Base-by-base conservation (phyloP, 23 tunicate genomes). In the Phallusia fumigata region DNA sequence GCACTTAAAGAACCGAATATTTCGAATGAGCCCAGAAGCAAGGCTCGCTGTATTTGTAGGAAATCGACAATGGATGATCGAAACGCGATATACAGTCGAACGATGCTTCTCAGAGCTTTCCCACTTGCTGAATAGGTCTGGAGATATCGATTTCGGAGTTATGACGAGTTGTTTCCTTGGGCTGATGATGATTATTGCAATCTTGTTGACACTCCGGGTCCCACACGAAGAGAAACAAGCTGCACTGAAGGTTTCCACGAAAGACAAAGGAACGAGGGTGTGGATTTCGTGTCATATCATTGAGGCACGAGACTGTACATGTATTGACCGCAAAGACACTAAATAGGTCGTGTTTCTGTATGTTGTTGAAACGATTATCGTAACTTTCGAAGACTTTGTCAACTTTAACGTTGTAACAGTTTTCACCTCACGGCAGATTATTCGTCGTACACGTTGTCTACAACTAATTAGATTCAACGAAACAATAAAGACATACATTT, bases 41-140 rank as follows among this genome's bases (percentile, higher is more conserved):
- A 6, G 1, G 69, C 69, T 24, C 1, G 3, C 69, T 58, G 69
- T 58, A 58, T 58, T 6, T 58, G 13, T 58, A 58, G 69, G 69
- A 6, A 13, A 8, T 22, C 69, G 3, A 58, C 69, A 58, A 58
- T 58, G 16, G 69, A 58, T 8, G 69, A 40, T 40, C 47, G 47
- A 40, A 40, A 40, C 47, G 47, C 47, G 47, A 21, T 24, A 11
- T 21, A 5, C 69, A 24, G 26, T 24, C 28, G 28, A n/a, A 58
- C 69, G 69, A 13, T 21, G 69, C 69, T 58, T 58, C 69, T 24
- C 69, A 21, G 28, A 58, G 69, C 69, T 58, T 58, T 58, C 69
- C 69, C 69, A 58, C 69, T 58, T 58, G 69, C 69, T 58, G 28
- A 6, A 58, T 58, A 58, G 69, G 26, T 58, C 28, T 58, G 26